These are phyloP conservation scores for Megathymus violae DNA, from an alignment of 1,140 invertebrate species.

Conservation along the genomic window DNA sequence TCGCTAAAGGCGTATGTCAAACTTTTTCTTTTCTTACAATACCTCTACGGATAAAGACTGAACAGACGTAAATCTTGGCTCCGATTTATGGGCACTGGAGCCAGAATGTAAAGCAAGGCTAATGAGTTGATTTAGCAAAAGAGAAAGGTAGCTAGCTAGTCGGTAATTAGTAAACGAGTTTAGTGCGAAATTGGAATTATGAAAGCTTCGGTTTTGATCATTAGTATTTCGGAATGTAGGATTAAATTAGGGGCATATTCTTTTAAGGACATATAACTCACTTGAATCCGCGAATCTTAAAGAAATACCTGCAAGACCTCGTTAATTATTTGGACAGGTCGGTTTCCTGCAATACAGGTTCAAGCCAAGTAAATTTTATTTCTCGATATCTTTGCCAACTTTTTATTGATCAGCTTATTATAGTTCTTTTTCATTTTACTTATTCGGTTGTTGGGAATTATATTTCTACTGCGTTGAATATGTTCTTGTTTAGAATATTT, in stretches of 20 bases:
- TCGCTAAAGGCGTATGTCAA: neutral
- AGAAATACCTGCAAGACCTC: no score
- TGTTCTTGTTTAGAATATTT: no score
- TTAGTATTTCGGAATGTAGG: constrained; percentile 4
- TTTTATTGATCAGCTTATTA: no score
- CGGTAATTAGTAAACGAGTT: constrained; percentile 33
- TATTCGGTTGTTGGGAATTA: no score
- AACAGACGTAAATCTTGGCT: neutral
- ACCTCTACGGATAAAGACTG: neutral
- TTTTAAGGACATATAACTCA: neutral
- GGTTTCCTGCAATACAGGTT: no score
- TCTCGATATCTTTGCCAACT: no score
- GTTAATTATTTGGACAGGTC: no score
- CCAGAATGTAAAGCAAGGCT: constrained; percentile 33
- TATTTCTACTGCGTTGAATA: no score
- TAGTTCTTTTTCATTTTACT: no score
- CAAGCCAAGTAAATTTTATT: no score
- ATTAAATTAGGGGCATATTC: neutral
- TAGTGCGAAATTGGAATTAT: constrained; percentile 20
- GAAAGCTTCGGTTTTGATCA: constrained; percentile 18
- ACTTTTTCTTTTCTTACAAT: constrained; percentile 14
- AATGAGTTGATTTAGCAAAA: constrained; percentile 30
- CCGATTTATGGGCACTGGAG: constrained; percentile 27
- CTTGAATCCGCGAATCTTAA: no score
- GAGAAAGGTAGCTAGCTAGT: constrained; percentile 33